Conservation (phyloP, 92 coral and sea anemone species). For the Pocillopora grandis region DNA sequence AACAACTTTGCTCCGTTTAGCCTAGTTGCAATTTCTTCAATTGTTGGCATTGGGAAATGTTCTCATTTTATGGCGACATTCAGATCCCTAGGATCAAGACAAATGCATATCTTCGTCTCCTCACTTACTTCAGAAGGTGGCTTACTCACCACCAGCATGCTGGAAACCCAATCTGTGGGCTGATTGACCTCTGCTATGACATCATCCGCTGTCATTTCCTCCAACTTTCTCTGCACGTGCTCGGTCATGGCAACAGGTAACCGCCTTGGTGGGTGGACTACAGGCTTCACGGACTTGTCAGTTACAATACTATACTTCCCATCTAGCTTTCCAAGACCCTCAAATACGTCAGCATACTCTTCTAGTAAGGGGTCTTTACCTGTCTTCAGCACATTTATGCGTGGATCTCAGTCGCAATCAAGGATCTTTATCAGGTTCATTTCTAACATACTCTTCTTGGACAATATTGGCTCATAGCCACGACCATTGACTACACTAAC, state of each 20-base stretch:
- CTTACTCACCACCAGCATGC: slow-evolving; percentile 45
- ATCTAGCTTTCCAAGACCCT: slow-evolving; percentile 36
- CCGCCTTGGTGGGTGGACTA: slow-evolving; percentile 34
- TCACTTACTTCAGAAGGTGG: slow-evolving; percentile 28
- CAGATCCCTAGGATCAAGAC: slow-evolving; percentile 51
- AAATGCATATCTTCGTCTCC: slow-evolving; percentile 43
- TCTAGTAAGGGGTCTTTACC: slow-evolving; percentile 30
- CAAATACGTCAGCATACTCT: slow-evolving; percentile 31
- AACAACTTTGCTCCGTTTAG: slow-evolving; percentile 51
- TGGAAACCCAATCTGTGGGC: slow-evolving; percentile 61
- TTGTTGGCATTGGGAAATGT: slow-evolving; percentile 54
- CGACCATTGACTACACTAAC: slow-evolving; percentile 44
- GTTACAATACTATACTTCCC: slow-evolving; percentile 33
- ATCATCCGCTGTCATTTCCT: slow-evolving; percentile 21
- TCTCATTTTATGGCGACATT: slow-evolving; percentile 50
- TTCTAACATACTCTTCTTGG: slow-evolving; percentile 51
- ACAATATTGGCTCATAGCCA: slow-evolving; percentile 56
- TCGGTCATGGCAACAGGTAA: slow-evolving; percentile 39
- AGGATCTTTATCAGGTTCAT: slow-evolving; percentile 46
- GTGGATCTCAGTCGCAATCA: slow-evolving; percentile 21
- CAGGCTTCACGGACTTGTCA: slow-evolving; percentile 38
- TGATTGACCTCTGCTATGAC: slow-evolving; percentile 31
- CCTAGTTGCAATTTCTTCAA: slow-evolving; percentile 46
- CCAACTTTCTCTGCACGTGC: slow-evolving; percentile 35
- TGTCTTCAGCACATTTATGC: slow-evolving; percentile 37